Conservation (phyloP, 2,888 invertebrate species). For the Epinotia demarniana region DNA sequence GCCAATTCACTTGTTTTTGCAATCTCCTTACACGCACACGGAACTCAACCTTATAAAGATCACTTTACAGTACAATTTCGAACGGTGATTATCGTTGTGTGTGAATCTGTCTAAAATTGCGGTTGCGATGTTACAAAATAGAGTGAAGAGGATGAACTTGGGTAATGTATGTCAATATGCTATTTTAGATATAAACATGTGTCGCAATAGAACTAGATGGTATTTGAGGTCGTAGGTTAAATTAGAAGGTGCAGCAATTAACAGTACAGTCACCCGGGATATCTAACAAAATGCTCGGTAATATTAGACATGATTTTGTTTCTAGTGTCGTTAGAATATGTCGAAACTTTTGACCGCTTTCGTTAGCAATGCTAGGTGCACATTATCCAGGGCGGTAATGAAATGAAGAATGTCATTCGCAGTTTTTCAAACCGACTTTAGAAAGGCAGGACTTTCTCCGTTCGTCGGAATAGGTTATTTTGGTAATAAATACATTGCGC, state of each 20-base stretch:
- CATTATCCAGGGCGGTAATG: too few relatives aligned
- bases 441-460: too few relatives aligned
- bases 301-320: too few relatives aligned
- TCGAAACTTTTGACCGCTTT: too few relatives aligned
- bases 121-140: slow-evolving; percentile 32
- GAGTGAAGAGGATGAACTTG: slow-evolving; percentile 25
- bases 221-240: slow-evolving; percentile 19
- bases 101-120: slow-evolving; percentile 26
- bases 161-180: slow-evolving; percentile 28
- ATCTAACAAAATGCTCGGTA: too few relatives aligned
- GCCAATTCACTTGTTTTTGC: slow-evolving; percentile 36
- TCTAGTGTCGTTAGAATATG: too few relatives aligned
- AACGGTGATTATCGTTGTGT: background rate
- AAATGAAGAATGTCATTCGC: too few relatives aligned
- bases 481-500: too few relatives aligned
- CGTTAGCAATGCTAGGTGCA: too few relatives aligned
- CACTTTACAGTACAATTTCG: background rate
- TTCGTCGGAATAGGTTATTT: too few relatives aligned
- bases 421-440: too few relatives aligned
- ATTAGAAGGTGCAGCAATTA: slow-evolving; percentile 19
- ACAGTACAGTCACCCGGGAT: too few relatives aligned
- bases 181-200: slow-evolving; percentile 15
- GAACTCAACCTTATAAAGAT: background rate
- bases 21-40: slow-evolving; percentile 6
- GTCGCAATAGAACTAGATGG: slow-evolving; percentile 5